Evolutionary conservation across 2,113 vertebrate species (phyloP).

Genomic region (Ptyas mucosa): DNA sequence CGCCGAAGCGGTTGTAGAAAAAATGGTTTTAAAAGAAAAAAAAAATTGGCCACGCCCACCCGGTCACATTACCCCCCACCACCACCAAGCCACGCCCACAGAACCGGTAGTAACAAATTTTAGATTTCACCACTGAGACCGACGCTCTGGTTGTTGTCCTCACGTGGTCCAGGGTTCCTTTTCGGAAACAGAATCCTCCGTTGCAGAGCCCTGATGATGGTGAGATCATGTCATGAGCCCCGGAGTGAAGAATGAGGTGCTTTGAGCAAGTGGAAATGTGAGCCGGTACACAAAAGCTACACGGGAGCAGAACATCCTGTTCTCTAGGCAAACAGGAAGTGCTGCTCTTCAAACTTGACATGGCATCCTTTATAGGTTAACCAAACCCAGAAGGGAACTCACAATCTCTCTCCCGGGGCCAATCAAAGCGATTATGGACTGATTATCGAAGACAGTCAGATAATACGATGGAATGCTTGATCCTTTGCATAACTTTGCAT

Average conservation of each 20-base stretch:
- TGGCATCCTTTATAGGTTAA: conserved; percentile 32
- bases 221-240: not conserved
- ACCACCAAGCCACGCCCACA: too few species aligned
- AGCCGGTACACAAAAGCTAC: not conserved
- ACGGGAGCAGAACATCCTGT: conserved; percentile 26
- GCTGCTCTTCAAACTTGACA: conserved; percentile 14
- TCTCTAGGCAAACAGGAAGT: conserved; percentile 31
- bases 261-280: not conserved
- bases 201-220: not conserved
- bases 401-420: not conserved
- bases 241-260: not conserved
- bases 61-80: too few species aligned
- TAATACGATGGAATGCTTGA: not conserved
- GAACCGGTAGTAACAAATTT: too few species aligned
- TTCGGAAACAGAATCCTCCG: not conserved
- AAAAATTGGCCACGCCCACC: too few species aligned
- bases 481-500: not conserved
- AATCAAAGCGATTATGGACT: not conserved
- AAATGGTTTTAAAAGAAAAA: too few species aligned
- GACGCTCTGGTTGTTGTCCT: not conserved
- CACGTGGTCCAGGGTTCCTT: not conserved
- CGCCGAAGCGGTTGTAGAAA: too few species aligned
- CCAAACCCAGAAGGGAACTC: conserved; percentile 26
- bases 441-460: not conserved
- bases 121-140: too few species aligned